Evolutionary conservation across 2,888 invertebrate genomes (phyloP).

Genomic region (Chrysomela aeneicollis): DNA sequence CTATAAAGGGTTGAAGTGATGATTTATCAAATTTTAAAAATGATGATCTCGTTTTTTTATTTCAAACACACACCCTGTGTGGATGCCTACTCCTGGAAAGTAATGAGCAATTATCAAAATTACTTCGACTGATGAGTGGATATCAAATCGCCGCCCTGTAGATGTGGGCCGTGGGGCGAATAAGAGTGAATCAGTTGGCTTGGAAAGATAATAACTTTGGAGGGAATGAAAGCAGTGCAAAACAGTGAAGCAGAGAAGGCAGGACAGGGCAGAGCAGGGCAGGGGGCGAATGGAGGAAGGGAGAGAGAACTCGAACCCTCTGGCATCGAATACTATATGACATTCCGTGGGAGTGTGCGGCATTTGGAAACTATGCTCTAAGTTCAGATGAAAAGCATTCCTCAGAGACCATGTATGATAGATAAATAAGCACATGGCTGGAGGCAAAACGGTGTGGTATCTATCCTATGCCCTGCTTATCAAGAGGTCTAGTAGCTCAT

Average conservation of each 20-base stretch:
- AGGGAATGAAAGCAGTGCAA: conserved; percentile 36
- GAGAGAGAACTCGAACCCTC: conserved; percentile 35
- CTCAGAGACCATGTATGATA: conserved; percentile 58
- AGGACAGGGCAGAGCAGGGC: conserved; percentile 10
- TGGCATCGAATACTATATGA: conserved; percentile 57
- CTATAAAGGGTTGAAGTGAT: no score
- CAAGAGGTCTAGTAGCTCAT: no score
- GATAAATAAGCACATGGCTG: conserved; percentile 59
- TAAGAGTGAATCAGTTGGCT: conserved; percentile 31
- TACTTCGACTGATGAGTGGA: neutral
- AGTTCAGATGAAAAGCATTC: conserved; percentile 63
- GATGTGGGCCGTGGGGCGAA: conserved; percentile 13
- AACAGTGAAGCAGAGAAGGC: conserved; percentile 25
- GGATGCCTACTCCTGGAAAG: no score
- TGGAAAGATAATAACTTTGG: conserved; percentile 33
- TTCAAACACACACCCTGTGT: no score
- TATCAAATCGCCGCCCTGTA: neutral
- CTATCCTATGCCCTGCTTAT: no score
- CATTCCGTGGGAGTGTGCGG: conserved; percentile 59
- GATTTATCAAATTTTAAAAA: no score
- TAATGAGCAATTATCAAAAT: no score
- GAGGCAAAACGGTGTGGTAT: conserved; percentile 54
- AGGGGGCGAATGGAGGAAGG: conserved; percentile 26
- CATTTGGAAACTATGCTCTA: conserved; percentile 61
- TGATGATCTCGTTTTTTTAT: no score